Percentiles rank a stretch among this genome's conserved stretches.
These are phyloP conservation scores for Otocyon megalotis DNA, from an alignment of 2,113 vertebrate genomes.

Conservation along the genomic window DNA sequence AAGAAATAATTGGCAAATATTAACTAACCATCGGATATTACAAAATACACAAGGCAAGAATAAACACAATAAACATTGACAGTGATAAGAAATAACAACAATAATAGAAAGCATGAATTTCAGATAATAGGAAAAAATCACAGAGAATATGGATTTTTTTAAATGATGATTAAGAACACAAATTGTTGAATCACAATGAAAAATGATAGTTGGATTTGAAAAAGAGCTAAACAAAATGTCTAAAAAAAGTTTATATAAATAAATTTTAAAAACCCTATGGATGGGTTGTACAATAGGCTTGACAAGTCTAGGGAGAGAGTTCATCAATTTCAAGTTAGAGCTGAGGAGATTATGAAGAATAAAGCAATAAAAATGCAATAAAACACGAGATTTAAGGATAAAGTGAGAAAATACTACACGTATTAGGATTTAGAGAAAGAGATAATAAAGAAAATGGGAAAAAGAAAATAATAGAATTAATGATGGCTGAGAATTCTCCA, in stretches of 20 bases:
- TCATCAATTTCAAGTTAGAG: not conserved
- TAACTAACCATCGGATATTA: not conserved
- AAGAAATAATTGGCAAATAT: constrained; percentile 15
- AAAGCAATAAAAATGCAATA: not conserved
- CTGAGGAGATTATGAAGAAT: not conserved
- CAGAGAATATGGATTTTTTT: not conserved
- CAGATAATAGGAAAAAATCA: not conserved
- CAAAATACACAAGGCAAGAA: not conserved
- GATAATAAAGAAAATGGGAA: not conserved
- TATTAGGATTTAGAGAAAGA: not conserved
- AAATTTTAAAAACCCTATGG: not conserved
- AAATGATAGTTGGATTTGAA: not conserved
- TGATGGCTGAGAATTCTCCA: not conserved
- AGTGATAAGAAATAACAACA: not conserved
- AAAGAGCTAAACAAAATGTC: not conserved
- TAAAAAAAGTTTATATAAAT: not conserved
- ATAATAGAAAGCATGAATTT: not conserved
- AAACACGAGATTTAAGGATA: not conserved
- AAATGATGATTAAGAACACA: not conserved
- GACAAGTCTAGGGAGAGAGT: not conserved
- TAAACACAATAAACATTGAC: not conserved
- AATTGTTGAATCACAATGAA: not conserved
- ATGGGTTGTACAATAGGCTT: not conserved
- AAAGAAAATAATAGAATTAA: not conserved
- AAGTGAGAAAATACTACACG: not conserved